Conservation (phyloP, 2,888 invertebrate genomes). For the Callosobruchus maculatus region DNA sequence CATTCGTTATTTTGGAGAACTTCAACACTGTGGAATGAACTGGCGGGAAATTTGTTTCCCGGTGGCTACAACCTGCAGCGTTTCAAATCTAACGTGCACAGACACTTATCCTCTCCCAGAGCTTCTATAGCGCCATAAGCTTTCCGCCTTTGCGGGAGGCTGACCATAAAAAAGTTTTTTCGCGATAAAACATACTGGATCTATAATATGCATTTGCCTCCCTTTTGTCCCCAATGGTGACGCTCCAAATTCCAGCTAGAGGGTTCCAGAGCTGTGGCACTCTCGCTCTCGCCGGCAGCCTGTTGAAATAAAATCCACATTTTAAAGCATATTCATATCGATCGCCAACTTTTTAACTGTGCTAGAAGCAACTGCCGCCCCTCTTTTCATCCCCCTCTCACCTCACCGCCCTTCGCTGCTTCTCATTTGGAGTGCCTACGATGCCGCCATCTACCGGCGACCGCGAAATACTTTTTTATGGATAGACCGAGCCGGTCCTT, state of each 20-base stretch:
- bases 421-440: not conserved
- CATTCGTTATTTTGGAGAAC: too few relatives aligned
- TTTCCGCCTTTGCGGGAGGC: too few relatives aligned
- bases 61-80: too few relatives aligned
- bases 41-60: too few relatives aligned
- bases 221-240: not conserved
- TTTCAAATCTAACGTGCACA: too few relatives aligned
- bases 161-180: too few relatives aligned
- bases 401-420: not conserved
- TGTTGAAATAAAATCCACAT: conserved; percentile 62
- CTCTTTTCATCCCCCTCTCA: not conserved
- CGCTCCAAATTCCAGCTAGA: not conserved
- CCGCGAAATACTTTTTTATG: not conserved
- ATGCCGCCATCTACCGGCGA: not conserved
- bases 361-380: not conserved
- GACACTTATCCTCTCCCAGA: too few relatives aligned
- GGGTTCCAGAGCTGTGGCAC: not conserved
- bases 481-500: not conserved
- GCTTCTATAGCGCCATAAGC: too few relatives aligned
- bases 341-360: conserved; percentile 58
- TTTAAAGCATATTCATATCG: conserved; percentile 65
- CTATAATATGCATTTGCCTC: too few relatives aligned
- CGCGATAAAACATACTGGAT: too few relatives aligned
- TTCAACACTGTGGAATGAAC: too few relatives aligned
- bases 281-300: conserved; percentile 34